Evolutionary conservation across 1,140 invertebrate genomes (phyloP), one percentile per base, ranked within the genome.

Genomic region (Chironomus tepperi): DNA sequence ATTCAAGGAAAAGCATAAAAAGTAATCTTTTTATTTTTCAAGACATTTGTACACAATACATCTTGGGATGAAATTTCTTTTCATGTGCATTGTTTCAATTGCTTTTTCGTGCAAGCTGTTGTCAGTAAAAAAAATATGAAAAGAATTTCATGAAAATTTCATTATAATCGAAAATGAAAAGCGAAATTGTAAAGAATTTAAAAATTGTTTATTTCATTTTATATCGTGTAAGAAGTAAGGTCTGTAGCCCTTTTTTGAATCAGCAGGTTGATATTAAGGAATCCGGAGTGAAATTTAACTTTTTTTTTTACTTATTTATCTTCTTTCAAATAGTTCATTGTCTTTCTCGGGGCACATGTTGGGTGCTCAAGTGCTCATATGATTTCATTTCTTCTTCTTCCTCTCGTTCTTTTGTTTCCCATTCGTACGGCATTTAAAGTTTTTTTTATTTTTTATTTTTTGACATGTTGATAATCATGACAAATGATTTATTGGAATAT

Each of bases 131-230:
- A n/a, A 57, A 57, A 57, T 57, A 57, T 57, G 47, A 57, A 57
- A 57, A 57, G 47, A 57, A 57, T 57, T 57, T 57, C 47, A 57
- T 57, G 47, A 57, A n/a, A n/a, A 57, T n/a, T 57, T 57, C n/a
- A 1, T n/a, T 10, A 47, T 10, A 57, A 57, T n/a, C n/a, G 10
- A 57, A 57, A 57, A 57, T 57, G 12, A 57, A 57, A 57, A 57
- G 47, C 47, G 47, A 57, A 57, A 57, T 57, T 57, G 47, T 57
- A 57, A 57, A 57, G 47, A 57, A 57, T 57, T 57, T 57, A 5
- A 34, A 34, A 34, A 34, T 15, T n/a, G 10, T 57, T 57, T 57
- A 10, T n/a, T 12, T 12, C 47, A 57, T 57, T 15, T n/a, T 12
- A 57, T n/a, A 12, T 57, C 12, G 47, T 57, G 47, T n/a, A 15